Conservation (phyloP, 1,140 invertebrate species). For the Calephelis virginiensis region DNA sequence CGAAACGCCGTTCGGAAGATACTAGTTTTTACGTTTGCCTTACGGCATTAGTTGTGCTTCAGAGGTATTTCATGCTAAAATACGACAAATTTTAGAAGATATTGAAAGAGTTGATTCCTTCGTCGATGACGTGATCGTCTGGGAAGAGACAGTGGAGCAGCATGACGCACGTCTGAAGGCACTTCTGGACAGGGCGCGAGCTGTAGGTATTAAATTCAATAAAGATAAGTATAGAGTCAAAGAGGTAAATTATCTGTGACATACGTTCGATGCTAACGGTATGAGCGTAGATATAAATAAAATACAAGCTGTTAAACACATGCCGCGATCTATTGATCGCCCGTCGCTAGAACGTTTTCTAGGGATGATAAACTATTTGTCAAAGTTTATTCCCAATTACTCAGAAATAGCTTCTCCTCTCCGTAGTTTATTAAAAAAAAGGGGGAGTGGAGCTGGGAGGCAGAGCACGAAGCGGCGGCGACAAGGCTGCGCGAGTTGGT, state of each 20-base stretch:
- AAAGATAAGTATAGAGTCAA: constrained; percentile 15
- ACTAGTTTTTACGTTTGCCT: constrained; percentile 35
- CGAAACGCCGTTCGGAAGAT: constrained; percentile 32
- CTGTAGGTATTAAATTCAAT: constrained; percentile 22
- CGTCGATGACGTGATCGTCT: constrained; percentile 30
- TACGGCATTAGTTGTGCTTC: constrained; percentile 35
- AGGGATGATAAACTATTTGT: no score
- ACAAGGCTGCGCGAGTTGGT: constrained; percentile 9
- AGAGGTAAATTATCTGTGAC: constrained; percentile 21
- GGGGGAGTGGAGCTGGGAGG: constrained; percentile 21
- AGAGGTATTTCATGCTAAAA: no score
- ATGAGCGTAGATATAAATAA: constrained; percentile 25
- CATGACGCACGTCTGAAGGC: constrained; percentile 19
- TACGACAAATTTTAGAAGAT: constrained; percentile 25
- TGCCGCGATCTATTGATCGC: no score
- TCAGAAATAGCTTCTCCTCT: constrained; percentile 22
- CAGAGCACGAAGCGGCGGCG: constrained; percentile 6
- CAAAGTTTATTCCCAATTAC: no score
- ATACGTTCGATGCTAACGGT: constrained; percentile 20
- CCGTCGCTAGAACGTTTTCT: no score
- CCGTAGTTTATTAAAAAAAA: constrained; percentile 22
- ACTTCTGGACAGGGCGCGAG: constrained; percentile 21
- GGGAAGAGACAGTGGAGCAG: constrained; percentile 21
- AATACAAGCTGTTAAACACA: no score
- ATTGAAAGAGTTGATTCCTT: constrained; percentile 28